Evolutionary conservation across 1,140 invertebrate genomes (phyloP).

Genomic region (Eufriesea mexicana): DNA sequence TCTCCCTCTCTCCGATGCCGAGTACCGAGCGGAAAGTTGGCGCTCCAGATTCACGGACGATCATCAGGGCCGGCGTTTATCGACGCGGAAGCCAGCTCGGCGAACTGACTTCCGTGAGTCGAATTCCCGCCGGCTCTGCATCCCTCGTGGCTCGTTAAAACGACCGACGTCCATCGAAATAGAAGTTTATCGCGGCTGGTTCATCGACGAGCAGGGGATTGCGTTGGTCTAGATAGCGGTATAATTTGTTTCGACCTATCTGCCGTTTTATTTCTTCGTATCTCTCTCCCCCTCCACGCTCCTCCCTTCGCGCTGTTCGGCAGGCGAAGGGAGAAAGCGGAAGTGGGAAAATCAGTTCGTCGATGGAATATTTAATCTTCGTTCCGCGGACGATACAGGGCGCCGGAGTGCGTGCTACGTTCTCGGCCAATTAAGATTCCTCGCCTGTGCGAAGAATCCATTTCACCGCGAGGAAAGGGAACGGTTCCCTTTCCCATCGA

Average conservation of each 20-base stretch:
- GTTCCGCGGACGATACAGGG: neutral
- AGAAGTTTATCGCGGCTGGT: neutral
- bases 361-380: neutral
- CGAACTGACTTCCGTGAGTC: conserved; percentile 2
- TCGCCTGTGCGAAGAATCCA: neutral
- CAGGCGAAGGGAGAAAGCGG: no score
- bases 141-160: conserved; percentile 13
- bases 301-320: no score
- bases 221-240: neutral
- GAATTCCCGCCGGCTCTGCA: neutral
- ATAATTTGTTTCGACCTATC: conserved; percentile 10
- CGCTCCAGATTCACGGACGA: conserved; percentile 5
- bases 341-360: neutral
- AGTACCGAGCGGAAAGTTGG: neutral
- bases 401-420: neutral
- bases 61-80: conserved; percentile 7
- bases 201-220: neutral
- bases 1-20: neutral
- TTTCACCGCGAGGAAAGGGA: neutral
- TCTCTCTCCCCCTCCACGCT: neutral
- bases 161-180: conserved; percentile 8
- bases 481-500: no score
- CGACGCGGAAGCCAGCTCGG: neutral
- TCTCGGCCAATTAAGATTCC: neutral
- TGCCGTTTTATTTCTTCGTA: neutral